These are phyloP conservation scores for Ormyrus pomaceus DNA, from an alignment of 2,888 invertebrate genomes.

Conservation along the genomic window DNA sequence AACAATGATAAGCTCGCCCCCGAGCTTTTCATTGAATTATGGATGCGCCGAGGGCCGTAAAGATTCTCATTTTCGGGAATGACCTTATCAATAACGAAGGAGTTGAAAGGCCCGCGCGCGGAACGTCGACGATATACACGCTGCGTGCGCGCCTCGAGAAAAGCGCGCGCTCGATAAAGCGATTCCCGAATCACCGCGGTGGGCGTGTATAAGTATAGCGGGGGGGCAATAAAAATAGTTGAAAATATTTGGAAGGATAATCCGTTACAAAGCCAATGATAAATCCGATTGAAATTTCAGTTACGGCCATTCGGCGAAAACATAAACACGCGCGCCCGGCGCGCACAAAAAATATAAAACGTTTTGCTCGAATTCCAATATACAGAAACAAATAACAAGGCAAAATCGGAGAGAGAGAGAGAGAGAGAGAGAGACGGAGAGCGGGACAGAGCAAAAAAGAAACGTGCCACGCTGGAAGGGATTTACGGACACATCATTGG, in stretches of 20 bases:
- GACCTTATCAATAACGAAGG: neutral
- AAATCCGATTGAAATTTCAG: conserved; percentile 37
- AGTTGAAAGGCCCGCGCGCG: neutral
- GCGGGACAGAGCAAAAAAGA: conserved; percentile 23
- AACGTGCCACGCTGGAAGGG: conserved; percentile 40
- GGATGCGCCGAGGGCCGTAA: no score
- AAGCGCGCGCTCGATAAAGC: no score
- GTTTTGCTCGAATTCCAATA: conserved; percentile 37
- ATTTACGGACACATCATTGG: conserved; percentile 54
- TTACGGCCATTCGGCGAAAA: conserved; percentile 9
- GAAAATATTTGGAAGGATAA: neutral
- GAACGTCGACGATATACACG: no score
- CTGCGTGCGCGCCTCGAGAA: no score
- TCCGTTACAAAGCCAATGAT: conserved; percentile 10
- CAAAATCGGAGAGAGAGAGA: conserved; percentile 27
- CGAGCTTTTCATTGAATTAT: neutral
- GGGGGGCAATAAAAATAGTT: neutral
- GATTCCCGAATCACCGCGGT: no score
- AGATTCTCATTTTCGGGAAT: no score
- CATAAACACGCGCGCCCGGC: conserved; percentile 11
- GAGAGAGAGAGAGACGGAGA: conserved; percentile 18
- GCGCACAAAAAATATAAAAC: neutral
- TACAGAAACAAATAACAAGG: conserved; percentile 37
- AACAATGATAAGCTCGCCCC: neutral
- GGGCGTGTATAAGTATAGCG: neutral